Conservation (phyloP, 2,113 vertebrate species). For the Cnemophilus loriae region DNA sequence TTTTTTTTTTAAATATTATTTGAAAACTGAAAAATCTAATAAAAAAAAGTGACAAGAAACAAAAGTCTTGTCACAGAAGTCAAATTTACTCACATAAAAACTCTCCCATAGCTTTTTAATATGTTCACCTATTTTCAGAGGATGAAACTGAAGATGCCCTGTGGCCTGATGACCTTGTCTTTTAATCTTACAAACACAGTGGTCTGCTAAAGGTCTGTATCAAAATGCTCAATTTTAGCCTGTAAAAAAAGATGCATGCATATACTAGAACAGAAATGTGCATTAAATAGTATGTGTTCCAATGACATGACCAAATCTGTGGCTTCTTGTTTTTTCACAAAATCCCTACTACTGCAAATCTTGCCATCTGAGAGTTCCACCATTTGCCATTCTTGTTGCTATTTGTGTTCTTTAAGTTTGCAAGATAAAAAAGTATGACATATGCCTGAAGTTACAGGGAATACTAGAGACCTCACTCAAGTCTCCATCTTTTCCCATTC, state of each 20-base stretch:
- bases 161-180: neutral
- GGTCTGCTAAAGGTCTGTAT: neutral
- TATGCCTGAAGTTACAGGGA: neutral
- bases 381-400: neutral
- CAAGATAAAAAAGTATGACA: neutral
- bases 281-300: neutral
- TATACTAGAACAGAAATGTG: neutral
- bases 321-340: neutral
- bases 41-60: constrained; percentile 37
- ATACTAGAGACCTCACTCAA: neutral
- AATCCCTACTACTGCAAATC: neutral
- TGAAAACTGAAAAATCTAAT: constrained; percentile 29
- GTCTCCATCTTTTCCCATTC: neutral
- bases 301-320: neutral
- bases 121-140: neutral
- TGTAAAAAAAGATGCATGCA: neutral
- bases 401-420: neutral
- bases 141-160: neutral
- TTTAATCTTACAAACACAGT: neutral
- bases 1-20: neutral
- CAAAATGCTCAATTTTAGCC: neutral
- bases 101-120: neutral
- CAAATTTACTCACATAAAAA: constrained; percentile 7
- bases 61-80: neutral
- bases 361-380: neutral